Evolutionary conservation across 2,888 invertebrate genomes (phyloP).

Genomic region (Drepana falcataria): DNA sequence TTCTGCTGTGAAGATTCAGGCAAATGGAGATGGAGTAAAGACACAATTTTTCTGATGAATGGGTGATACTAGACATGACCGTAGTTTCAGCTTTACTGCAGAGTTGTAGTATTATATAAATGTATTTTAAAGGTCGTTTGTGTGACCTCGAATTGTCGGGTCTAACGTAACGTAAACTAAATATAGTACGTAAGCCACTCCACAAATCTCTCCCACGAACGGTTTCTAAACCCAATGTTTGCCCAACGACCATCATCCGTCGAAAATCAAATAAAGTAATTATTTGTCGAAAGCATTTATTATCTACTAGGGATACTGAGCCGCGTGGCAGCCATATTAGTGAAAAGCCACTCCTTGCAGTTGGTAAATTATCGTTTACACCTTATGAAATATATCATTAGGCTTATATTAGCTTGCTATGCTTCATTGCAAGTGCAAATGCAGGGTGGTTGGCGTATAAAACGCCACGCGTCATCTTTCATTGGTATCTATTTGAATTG

Average conservation of each 20-base stretch:
- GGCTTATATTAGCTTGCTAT: slow-evolving; percentile 10
- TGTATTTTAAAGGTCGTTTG: no score
- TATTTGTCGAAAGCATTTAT: slow-evolving; percentile 76
- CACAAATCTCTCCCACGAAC: slow-evolving; percentile 60
- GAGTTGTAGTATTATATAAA: no score
- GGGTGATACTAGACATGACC: no score
- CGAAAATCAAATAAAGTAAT: slow-evolving; percentile 75
- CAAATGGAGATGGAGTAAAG: no score
- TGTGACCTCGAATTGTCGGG: not conserved
- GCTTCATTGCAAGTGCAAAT: slow-evolving; percentile 5
- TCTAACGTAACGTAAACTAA: slow-evolving; percentile 21
- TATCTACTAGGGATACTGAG: slow-evolving; percentile 64
- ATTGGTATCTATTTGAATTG: slow-evolving; percentile 74
- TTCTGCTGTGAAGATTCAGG: no score
- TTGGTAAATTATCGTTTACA: not conserved
- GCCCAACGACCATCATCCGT: slow-evolving; percentile 68
- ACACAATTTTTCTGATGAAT: no score
- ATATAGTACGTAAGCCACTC: slow-evolving; percentile 23
- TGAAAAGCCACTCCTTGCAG: slow-evolving; percentile 16
- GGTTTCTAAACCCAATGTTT: slow-evolving; percentile 47
- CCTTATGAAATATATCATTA: slow-evolving; percentile 7
- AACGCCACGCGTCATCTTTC: slow-evolving; percentile 68
- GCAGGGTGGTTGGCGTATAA: slow-evolving; percentile 26
- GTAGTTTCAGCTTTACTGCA: no score
- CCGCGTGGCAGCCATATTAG: slow-evolving; percentile 54